Conservation (phyloP, 2,113 vertebrate genomes). For the Nansenia antarctica region DNA sequence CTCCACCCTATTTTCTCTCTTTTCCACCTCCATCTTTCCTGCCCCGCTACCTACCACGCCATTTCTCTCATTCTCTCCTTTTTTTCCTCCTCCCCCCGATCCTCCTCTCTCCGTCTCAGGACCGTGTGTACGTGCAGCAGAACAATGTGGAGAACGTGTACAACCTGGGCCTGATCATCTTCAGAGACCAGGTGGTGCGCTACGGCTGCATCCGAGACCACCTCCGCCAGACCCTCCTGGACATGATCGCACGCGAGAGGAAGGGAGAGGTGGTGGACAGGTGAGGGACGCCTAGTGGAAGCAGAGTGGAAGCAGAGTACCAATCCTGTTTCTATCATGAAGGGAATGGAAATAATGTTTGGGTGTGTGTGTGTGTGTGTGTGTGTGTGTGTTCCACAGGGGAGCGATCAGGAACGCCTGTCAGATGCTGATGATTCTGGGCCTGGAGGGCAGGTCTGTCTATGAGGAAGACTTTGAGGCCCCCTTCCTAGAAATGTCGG, state of each 20-base stretch:
- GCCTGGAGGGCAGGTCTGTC: conserved; percentile 92
- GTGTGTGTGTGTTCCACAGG: conserved; percentile 66
- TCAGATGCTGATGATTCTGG: conserved; percentile 99
- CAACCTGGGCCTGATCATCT: conserved; percentile 97
- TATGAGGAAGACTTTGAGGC: conserved; percentile 98
- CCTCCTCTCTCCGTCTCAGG: conserved; percentile 40
- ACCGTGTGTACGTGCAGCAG: conserved; percentile 93
- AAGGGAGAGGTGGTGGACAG: conserved; percentile 97
- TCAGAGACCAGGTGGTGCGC: conserved; percentile 95
- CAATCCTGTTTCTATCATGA: too few species aligned
- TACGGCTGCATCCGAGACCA: conserved; percentile 95
- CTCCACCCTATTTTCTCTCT: not conserved
- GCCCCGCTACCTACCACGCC: not conserved
- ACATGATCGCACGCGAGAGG: conserved; percentile 95
- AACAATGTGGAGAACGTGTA: conserved; percentile 98
- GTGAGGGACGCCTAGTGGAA: conserved; percentile 61
- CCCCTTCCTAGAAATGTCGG: conserved; percentile 98
- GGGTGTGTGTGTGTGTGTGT: not conserved
- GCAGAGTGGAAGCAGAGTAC: not conserved
- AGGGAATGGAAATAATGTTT: too few species aligned
- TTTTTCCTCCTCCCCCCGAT: not conserved
- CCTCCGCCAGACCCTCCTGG: conserved; percentile 89
- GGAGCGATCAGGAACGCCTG: conserved; percentile 96
- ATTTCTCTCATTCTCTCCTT: not conserved
- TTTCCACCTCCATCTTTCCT: not conserved